phyloP scores from a whole-genome alignment of 2,113 vertebrate genomes.

The Elephantulus edwardii region DNA sequence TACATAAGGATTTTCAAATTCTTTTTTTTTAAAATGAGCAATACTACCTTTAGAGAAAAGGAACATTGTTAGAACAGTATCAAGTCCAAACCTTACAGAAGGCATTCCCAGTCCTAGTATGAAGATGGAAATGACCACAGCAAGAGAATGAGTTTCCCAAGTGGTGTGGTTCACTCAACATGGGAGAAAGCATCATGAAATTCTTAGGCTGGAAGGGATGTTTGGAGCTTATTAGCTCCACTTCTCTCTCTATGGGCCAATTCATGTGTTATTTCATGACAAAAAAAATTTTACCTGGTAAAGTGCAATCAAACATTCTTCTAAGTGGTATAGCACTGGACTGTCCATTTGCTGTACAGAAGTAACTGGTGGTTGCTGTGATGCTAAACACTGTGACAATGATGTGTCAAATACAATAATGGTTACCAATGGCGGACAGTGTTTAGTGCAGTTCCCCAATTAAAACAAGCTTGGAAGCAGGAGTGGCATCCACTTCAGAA shows the following conservation, averaged over 20 bases:
- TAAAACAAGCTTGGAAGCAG: no score
- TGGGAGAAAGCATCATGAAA: background rate
- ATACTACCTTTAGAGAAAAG: background rate
- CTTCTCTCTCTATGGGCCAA: background rate
- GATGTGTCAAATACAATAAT: no score
- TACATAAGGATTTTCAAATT: constrained; percentile 44
- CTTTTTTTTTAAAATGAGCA: constrained; percentile 59
- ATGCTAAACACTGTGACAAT: no score
- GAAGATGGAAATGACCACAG: background rate
- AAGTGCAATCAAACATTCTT: no score
- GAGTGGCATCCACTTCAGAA: no score
- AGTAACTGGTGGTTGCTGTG: no score
- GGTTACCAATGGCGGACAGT: no score
- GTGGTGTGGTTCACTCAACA: background rate
- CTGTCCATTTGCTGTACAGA: no score
- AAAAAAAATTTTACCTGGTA: background rate
- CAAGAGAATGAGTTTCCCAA: background rate
- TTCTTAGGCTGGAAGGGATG: background rate
- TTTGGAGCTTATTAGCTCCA: background rate
- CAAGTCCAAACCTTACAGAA: background rate
- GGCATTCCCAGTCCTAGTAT: background rate
- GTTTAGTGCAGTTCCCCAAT: no score
- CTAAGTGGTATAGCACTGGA: no score
- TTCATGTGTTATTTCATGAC: background rate
- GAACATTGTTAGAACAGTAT: background rate